Conservation (phyloP, 1,140 invertebrate species). For the Planococcus citri region DNA sequence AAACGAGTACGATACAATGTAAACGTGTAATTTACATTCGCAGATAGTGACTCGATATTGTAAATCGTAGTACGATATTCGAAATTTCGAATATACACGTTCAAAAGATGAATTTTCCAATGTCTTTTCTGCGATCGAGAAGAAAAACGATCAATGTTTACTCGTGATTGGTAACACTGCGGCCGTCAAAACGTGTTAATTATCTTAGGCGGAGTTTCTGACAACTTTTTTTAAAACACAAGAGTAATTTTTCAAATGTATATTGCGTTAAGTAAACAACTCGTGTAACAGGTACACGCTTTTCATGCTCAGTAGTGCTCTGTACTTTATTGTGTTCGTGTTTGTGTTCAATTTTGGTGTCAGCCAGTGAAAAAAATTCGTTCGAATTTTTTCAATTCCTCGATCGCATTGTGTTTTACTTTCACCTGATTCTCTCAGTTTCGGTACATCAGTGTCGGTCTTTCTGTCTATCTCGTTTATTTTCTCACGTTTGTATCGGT, state of each 20-base stretch:
- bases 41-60: too few species aligned
- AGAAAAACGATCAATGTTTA: too few species aligned
- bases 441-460: neutral
- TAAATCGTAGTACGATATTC: too few species aligned
- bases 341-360: neutral
- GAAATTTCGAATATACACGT: too few species aligned
- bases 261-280: neutral
- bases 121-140: too few species aligned
- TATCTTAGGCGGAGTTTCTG: neutral
- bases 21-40: too few species aligned
- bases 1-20: too few species aligned
- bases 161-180: too few species aligned
- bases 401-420: neutral
- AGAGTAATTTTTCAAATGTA: neutral
- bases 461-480: neutral
- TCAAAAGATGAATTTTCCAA: too few species aligned
- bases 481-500: neutral
- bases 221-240: neutral
- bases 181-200: neutral
- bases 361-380: conserved; percentile 1
- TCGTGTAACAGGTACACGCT: conserved; percentile 1
- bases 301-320: neutral
- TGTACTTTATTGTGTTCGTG: neutral
- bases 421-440: neutral
- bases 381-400: too few species aligned